Evolutionary conservation across 2,113 vertebrate genomes (phyloP).

Genomic region (Pedionomus torquatus): DNA sequence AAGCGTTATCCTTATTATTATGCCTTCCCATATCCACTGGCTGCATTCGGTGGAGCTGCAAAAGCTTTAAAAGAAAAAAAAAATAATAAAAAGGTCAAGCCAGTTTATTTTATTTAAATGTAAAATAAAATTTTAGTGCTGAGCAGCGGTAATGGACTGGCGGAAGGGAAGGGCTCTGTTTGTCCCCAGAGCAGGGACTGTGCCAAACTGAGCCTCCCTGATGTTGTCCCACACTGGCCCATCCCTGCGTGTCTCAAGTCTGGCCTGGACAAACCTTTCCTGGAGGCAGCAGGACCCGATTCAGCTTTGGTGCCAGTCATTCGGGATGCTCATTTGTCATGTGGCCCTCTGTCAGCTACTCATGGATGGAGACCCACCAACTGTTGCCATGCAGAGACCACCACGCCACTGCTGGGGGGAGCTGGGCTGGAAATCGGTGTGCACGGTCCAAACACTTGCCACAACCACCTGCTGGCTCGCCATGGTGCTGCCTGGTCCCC

Average conservation of each 20-base stretch:
- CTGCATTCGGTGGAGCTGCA: not conserved
- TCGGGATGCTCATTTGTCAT: not conserved
- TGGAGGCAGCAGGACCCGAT: not conserved
- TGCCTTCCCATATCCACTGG: conserved; percentile 32
- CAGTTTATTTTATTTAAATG: conserved; percentile 44
- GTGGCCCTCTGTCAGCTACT: accelerated
- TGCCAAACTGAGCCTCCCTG: not conserved
- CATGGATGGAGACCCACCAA: not conserved
- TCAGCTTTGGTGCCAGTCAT: not conserved
- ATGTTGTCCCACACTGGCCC: not conserved
- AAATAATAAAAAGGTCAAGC: not conserved
- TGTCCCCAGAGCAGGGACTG: not conserved
- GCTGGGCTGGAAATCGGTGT: not conserved
- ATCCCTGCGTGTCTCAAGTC: not conserved
- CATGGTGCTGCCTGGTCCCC: not conserved
- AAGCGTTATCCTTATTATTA: conserved; percentile 49
- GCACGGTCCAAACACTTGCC: not conserved
- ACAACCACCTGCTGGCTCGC: not conserved
- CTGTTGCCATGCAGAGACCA: not conserved
- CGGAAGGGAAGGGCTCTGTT: not conserved
- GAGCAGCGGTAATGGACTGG: not conserved
- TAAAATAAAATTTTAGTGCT: conserved; percentile 5
- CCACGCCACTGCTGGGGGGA: accelerated
- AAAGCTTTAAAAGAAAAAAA: conserved; percentile 6
- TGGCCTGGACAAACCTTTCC: not conserved